Percentiles rank a stretch among this genome's conserved stretches.
phyloP scores from a whole-genome alignment of 1,140 invertebrate genomes.

The Aphelenchoides avenae region DNA sequence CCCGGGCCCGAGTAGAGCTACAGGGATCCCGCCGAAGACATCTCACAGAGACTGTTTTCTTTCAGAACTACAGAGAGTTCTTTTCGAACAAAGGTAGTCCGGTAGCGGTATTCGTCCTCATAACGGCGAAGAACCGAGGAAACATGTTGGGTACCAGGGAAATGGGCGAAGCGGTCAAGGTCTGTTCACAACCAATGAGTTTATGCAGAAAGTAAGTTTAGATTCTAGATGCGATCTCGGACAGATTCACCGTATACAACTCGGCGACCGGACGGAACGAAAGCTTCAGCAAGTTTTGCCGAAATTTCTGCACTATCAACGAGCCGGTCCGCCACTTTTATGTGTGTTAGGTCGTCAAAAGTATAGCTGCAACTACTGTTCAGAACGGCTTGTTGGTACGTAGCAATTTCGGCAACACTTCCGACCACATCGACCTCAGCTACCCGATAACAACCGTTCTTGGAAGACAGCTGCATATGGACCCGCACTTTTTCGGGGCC shows the following conservation, averaged over 20 bases:
- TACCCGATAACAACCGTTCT: constrained; percentile 59
- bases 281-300: constrained; percentile 50
- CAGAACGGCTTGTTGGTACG: constrained; percentile 42
- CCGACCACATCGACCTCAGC: constrained; percentile 52
- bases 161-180: constrained; percentile 49
- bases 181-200: constrained; percentile 22
- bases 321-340: constrained; percentile 58
- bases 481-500: constrained; percentile 57
- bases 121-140: constrained; percentile 46
- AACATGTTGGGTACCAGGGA: constrained; percentile 55
- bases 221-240: constrained; percentile 18
- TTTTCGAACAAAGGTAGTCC: constrained; percentile 56
- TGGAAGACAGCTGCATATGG: constrained; percentile 55
- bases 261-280: constrained; percentile 26
- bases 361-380: constrained; percentile 8
- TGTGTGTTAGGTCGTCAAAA: constrained; percentile 34
- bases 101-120: constrained; percentile 48
- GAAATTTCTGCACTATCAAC: constrained; percentile 54
- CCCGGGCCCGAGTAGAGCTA: constrained; percentile 46
- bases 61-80: constrained; percentile 50
- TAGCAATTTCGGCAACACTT: constrained; percentile 38
- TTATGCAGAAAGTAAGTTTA: background rate
- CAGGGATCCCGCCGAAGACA: constrained; percentile 25
- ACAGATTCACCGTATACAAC: constrained; percentile 44
- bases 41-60: too few relatives aligned